These are phyloP conservation scores for Solenodon paradoxus DNA, from an alignment of 2,113 vertebrate species.

Conservation along the genomic window DNA sequence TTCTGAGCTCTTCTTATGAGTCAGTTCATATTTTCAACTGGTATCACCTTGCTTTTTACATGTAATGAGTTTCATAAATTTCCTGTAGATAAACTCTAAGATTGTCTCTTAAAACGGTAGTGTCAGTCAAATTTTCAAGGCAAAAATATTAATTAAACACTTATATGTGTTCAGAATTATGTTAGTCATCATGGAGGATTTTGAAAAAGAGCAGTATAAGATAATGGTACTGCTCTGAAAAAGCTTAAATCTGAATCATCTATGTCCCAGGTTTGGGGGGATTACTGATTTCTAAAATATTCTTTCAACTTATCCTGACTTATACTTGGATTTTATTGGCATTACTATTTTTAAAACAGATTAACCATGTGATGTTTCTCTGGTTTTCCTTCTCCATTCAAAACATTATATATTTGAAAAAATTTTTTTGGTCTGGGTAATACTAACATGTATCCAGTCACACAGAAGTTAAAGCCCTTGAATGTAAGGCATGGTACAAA, in stretches of 20 bases:
- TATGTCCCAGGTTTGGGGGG: background rate
- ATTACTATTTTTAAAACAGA: background rate
- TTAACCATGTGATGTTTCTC: background rate
- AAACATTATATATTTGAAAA: background rate
- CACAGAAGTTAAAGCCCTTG: background rate
- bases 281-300: background rate
- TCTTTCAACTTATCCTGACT: background rate
- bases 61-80: background rate
- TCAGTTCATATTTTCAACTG: background rate
- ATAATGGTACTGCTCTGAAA: background rate
- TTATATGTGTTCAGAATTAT: background rate
- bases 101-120: background rate
- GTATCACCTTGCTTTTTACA: background rate
- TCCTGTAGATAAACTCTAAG: background rate
- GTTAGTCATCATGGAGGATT: background rate
- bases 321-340: background rate
- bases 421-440: background rate
- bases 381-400: background rate
- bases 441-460: background rate
- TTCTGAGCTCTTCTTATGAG: background rate
- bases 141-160: background rate
- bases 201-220: background rate
- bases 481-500: background rate
- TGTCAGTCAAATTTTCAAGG: conserved; percentile 25
- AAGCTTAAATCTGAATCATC: background rate